Percentiles rank a stretch among this genome's conserved stretches.
Conservation (phyloP, 1,140 invertebrate genomes). For the Drosophila rufa region DNA sequence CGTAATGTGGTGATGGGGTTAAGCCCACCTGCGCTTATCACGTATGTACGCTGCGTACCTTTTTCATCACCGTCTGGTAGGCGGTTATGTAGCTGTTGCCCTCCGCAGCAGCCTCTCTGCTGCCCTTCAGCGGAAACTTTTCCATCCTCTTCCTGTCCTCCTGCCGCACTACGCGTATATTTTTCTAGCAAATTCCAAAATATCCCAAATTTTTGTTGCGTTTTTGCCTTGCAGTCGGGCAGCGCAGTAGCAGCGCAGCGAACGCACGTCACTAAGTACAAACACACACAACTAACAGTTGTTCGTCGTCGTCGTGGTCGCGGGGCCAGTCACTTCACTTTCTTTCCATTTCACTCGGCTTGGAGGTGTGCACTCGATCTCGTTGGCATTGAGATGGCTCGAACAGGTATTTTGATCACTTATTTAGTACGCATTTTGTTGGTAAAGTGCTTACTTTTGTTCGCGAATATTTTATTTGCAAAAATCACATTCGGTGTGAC, state of each 20-base stretch:
- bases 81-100: conserved; percentile 85
- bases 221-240: conserved; percentile 68
- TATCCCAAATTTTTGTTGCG: conserved; percentile 14
- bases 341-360: conserved; percentile 48
- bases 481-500: conserved; percentile 31
- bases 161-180: conserved; percentile 3
- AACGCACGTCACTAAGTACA: conserved; percentile 65
- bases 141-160: conserved; percentile 78
- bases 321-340: conserved; percentile 34
- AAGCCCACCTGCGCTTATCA: conserved; percentile 41
- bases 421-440: conserved; percentile 25
- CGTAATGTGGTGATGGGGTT: conserved; percentile 19
- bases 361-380: neutral
- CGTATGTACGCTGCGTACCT: conserved; percentile 81
- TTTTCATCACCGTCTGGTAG: conserved; percentile 86
- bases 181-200: conserved; percentile 10
- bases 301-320: conserved; percentile 23
- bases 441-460: conserved; percentile 33
- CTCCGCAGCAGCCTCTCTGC: conserved; percentile 79
- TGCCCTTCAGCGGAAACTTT: conserved; percentile 86
- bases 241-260: conserved; percentile 49
- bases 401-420: conserved; percentile 18
- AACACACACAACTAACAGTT: conserved; percentile 40
- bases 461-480: conserved; percentile 56
- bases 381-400: conserved; percentile 3